Percentiles rank a stretch among this genome's conserved stretches.
Evolutionary conservation across 2,113 vertebrate genomes (phyloP).

Genomic region (Stictonetta naevosa): DNA sequence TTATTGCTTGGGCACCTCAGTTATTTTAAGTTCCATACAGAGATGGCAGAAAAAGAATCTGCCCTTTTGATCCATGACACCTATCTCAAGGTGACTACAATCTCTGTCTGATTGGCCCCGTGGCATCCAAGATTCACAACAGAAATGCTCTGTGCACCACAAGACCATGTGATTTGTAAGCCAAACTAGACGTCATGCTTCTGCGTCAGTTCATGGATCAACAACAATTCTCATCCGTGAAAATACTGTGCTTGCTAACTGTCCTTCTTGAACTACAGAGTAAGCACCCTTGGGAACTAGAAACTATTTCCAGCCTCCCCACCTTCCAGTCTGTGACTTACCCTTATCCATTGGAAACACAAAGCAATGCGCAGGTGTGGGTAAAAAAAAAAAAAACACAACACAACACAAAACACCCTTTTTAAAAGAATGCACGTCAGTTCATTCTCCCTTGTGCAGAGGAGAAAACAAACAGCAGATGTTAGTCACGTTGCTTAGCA

Average conservation of each 20-base stretch:
- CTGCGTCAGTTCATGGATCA: neutral
- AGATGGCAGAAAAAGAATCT: neutral
- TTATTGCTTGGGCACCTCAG: neutral
- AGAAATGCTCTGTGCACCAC: neutral
- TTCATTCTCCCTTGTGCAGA: neutral
- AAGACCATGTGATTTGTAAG: neutral
- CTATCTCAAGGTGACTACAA: neutral
- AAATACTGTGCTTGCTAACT: neutral
- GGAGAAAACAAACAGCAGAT: constrained; percentile 56
- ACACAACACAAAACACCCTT: neutral
- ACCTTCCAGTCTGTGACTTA: neutral
- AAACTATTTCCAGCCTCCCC: neutral
- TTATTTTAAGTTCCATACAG: neutral
- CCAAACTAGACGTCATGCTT: neutral
- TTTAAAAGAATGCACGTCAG: constrained; percentile 28
- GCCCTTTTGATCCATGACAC: neutral
- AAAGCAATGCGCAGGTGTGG: neutral
- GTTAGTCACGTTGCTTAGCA: constrained; percentile 45
- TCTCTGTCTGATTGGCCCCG: neutral
- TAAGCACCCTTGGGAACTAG: neutral
- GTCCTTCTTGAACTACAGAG: neutral
- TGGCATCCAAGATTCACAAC: neutral
- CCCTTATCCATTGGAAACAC: neutral
- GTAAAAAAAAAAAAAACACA: neutral
- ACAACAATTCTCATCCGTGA: neutral